Conservation (phyloP, 2,888 invertebrate genomes). For the Acanthosepion esculentum region DNA sequence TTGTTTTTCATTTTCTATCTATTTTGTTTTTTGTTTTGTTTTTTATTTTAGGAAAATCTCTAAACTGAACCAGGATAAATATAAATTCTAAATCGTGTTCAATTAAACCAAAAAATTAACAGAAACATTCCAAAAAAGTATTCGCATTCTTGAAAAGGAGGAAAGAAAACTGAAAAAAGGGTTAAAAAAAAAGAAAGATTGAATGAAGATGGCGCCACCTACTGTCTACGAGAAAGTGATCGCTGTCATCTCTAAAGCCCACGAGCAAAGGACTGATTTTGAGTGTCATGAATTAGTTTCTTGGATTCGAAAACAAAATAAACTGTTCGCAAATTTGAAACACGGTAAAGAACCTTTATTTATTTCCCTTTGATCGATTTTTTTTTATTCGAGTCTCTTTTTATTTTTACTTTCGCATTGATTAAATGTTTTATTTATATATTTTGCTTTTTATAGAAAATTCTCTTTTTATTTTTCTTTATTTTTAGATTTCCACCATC, state of each 20-base stretch:
- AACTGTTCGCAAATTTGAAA: constrained; percentile 64
- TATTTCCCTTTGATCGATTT: neutral
- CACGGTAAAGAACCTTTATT: constrained; percentile 59
- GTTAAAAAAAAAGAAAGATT: neutral
- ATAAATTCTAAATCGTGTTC: neutral
- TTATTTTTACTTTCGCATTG: neutral
- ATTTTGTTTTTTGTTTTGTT: too few species aligned
- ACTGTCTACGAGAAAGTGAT: constrained; percentile 67
- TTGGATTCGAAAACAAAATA: constrained; percentile 69
- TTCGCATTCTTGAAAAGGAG: too few species aligned
- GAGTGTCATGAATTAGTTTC: constrained; percentile 66
- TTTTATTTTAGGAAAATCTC: too few species aligned
- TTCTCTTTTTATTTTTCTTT: neutral
- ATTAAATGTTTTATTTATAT: neutral
- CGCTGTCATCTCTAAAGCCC: constrained; percentile 63
- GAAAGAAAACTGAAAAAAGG: too few species aligned
- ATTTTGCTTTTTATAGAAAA: neutral
- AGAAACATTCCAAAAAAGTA: neutral
- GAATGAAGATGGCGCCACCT: constrained; percentile 53
- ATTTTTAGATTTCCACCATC: neutral
- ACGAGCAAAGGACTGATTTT: constrained; percentile 62
- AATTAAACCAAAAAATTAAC: neutral
- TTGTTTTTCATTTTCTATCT: too few species aligned
- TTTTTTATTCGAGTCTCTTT: neutral
- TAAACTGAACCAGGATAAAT: neutral